Conservation (phyloP, 2,113 vertebrate genomes). For the Puffinus mauretanicus region DNA sequence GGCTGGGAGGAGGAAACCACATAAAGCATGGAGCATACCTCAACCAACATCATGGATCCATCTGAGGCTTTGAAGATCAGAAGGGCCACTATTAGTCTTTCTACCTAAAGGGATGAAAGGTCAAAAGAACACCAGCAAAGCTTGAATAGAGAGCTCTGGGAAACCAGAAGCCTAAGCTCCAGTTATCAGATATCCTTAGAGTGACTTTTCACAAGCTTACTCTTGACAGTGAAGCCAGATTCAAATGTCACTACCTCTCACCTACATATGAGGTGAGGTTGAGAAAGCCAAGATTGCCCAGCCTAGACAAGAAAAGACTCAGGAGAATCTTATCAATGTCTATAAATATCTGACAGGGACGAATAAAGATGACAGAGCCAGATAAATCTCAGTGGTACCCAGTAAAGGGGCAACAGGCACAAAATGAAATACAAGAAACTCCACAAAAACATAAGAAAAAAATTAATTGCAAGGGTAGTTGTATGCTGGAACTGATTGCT, state of each 20-base stretch:
- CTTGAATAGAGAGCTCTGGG: not conserved
- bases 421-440: not conserved
- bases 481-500: not conserved
- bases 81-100: not conserved
- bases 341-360: not conserved
- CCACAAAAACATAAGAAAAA: not conserved
- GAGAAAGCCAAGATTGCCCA: not conserved
- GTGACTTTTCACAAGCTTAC: not conserved
- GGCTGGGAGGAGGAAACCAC: not conserved
- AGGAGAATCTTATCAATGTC: not conserved
- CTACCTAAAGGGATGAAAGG: not conserved
- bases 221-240: not conserved
- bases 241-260: not conserved
- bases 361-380: not conserved
- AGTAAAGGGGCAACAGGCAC: not conserved
- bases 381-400: not conserved
- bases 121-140: not conserved
- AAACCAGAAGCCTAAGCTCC: not conserved
- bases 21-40: not conserved
- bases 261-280: not conserved
- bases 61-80: not conserved
- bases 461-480: not conserved
- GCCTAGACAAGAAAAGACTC: not conserved
- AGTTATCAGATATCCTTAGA: not conserved
- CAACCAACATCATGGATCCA: not conserved